phyloP scores from a whole-genome alignment of 37 sponge, comb jelly and placozoan genomes.

The Ephydatia muelleri region DNA sequence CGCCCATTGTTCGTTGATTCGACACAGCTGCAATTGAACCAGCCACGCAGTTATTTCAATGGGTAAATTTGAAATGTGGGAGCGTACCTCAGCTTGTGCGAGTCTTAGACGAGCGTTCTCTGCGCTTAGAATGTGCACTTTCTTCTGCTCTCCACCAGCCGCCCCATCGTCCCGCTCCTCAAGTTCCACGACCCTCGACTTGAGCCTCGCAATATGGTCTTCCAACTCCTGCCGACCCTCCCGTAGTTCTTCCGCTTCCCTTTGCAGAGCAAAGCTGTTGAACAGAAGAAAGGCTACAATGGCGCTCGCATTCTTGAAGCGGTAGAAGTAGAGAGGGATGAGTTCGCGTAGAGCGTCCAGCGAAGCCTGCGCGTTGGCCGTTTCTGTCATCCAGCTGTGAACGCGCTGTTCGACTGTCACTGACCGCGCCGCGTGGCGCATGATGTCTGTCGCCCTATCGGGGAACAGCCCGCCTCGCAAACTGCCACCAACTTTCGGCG shows the following conservation, averaged over 20 bases:
- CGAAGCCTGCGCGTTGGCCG: not conserved
- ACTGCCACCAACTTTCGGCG: too few species aligned
- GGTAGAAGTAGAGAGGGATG: slow-evolving; percentile 27
- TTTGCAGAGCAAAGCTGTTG: slow-evolving; percentile 18
- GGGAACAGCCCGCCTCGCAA: too few species aligned
- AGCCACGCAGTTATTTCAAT: not conserved
- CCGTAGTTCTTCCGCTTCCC: not conserved
- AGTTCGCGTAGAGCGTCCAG: slow-evolving; percentile 15
- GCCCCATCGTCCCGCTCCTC: slow-evolving; percentile 1
- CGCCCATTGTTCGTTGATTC: slow-evolving; percentile 54
- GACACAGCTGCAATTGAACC: slow-evolving; percentile 30
- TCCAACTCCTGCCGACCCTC: not conserved
- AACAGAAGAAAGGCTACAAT: slow-evolving; percentile 26
- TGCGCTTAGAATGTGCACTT: not conserved
- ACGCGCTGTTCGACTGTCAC: too few species aligned
- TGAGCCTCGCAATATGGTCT: slow-evolving; percentile 32
- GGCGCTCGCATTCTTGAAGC: not conserved
- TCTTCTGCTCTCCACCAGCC: not conserved
- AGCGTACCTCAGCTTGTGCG: slow-evolving; percentile 19
- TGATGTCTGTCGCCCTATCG: too few species aligned
- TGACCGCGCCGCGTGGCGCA: too few species aligned
- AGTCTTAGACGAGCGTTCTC: slow-evolving; percentile 2
- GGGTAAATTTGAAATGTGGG: not conserved
- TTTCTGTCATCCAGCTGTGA: slow-evolving; percentile 3
- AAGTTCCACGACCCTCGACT: slow-evolving; percentile 2